phyloP scores from a whole-genome alignment of 2,888 invertebrate species.

The Hedychridium roseum region DNA sequence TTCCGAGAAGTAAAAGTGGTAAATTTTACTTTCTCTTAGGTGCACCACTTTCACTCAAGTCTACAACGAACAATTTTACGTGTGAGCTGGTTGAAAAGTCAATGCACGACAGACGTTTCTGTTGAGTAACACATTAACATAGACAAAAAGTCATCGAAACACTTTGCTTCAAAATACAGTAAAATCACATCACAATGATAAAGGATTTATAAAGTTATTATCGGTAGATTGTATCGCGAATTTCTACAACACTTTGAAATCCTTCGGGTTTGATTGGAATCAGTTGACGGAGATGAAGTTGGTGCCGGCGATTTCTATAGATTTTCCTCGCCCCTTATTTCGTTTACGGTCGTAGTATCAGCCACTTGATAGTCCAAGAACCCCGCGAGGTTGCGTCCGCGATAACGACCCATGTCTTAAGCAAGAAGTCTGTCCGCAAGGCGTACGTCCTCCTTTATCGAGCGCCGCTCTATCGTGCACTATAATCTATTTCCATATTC shows the following conservation, averaged over 20 bases:
- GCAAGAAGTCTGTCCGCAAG: slow-evolving; percentile 8
- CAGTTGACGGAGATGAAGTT: too few relatives aligned
- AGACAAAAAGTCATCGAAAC: too few relatives aligned
- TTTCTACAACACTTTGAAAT: too few relatives aligned
- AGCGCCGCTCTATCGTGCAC: slow-evolving; percentile 17
- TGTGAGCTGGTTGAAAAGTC: neutral
- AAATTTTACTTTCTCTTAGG: slow-evolving; percentile 38
- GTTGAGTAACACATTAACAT: too few relatives aligned
- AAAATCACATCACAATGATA: too few relatives aligned
- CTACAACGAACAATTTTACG: neutral
- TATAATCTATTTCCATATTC: slow-evolving; percentile 25
- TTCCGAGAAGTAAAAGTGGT: slow-evolving; percentile 7
- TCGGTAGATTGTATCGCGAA: too few relatives aligned
- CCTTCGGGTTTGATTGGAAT: too few relatives aligned
- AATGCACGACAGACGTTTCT: neutral
- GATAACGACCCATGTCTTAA: slow-evolving; percentile 20
- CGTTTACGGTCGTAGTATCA: slow-evolving; percentile 1
- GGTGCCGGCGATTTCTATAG: too few relatives aligned
- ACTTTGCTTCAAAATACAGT: too few relatives aligned
- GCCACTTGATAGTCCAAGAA: slow-evolving; percentile 10
- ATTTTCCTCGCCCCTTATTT: slow-evolving; percentile 14
- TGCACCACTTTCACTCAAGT: slow-evolving; percentile 35
- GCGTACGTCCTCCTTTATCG: slow-evolving; percentile 8
- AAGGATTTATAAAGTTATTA: too few relatives aligned
- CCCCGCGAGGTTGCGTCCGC: slow-evolving; percentile 9